Evolutionary conservation across 1,140 invertebrate species (phyloP), one percentile per base, ranked within the genome.

Genomic region (Diabrotica virgifera): DNA sequence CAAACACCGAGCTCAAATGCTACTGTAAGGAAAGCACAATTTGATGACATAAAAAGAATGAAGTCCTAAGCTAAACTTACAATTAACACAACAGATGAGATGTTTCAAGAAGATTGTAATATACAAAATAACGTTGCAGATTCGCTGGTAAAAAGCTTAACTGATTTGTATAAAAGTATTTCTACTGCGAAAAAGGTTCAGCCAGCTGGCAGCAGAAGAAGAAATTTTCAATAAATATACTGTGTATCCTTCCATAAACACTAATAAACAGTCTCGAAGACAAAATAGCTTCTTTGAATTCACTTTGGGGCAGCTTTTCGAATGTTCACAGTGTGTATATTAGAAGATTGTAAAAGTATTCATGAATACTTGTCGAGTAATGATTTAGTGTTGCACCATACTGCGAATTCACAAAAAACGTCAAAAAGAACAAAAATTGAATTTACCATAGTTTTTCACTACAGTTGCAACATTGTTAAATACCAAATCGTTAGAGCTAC

Each of bases 31-130:
- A 65, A 62, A 50, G 59, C 53, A 24, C 55, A 59, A 10, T 57
- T 68, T 51, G 59, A 61, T 52, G 54, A 63, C n/a, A 51, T 73
- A 36, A 63, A 65, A 35, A 67, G 36, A 40, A 52, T 46, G 36
- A 65, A 60, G 12, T 9, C 11, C 5, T 36, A 59, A 14, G 67
- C 64, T 57, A 62, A 71, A 53, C 56, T 56, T 9, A 12, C 46
- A 53, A 62, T 60, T 35, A 59, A 52, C 38, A 59, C 61, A 56
- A 24, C 53, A 12, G 36, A 56, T 5, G 13, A 53, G 6, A 51
- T 62, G 13, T 71, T 71, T 51, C 11, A 71, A 12, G 50, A 63
- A 36, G 46, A 64, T 8, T 62, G 51, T 46, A 35, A 58, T 9
- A 36, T 58, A 12, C 50, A 37, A 7, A 64, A 58, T 52, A 38